Evolutionary conservation across 2,888 invertebrate genomes (phyloP).

Genomic region (Caprella mutica): DNA sequence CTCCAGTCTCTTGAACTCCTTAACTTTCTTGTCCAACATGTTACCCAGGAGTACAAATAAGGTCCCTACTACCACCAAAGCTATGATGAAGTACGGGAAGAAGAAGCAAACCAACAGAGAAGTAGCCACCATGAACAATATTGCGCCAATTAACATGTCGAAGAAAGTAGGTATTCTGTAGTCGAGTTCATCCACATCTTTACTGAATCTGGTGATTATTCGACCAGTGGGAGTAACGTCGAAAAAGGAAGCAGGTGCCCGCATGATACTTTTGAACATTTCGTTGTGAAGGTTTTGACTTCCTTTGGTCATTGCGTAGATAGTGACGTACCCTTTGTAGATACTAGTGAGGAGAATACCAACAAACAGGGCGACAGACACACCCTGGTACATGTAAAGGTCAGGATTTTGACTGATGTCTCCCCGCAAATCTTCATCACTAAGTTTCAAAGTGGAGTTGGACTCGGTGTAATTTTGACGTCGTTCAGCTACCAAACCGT

Average conservation of each 20-base stretch:
- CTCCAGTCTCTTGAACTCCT: constrained; percentile 43
- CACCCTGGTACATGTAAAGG: constrained; percentile 41
- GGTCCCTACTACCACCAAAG: constrained; percentile 40
- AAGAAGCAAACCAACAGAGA: constrained; percentile 41
- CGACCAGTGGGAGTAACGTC: constrained; percentile 82
- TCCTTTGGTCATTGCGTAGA: constrained; percentile 35
- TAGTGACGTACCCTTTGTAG: constrained; percentile 39
- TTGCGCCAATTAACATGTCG: constrained; percentile 46
- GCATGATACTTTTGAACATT: constrained; percentile 39
- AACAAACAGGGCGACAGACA: constrained; percentile 42
- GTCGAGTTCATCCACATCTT: constrained; percentile 40
- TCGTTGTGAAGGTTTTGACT: constrained; percentile 37
- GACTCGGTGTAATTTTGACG: constrained; percentile 25
- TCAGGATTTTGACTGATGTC: constrained; percentile 42
- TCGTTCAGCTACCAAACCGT: constrained; percentile 30
- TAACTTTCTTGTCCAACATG: constrained; percentile 38
- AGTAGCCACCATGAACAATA: constrained; percentile 41
- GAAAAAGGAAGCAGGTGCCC: constrained; percentile 79
- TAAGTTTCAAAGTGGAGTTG: constrained; percentile 28
- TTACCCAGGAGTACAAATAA: constrained; percentile 36
- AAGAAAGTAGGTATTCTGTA: constrained; percentile 45
- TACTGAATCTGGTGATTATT: constrained; percentile 84
- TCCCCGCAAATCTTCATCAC: constrained; percentile 35
- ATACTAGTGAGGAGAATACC: constrained; percentile 42
- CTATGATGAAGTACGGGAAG: constrained; percentile 40